Conservation (phyloP, 2,797 vertebrate species). For the Microchirus variegatus region DNA sequence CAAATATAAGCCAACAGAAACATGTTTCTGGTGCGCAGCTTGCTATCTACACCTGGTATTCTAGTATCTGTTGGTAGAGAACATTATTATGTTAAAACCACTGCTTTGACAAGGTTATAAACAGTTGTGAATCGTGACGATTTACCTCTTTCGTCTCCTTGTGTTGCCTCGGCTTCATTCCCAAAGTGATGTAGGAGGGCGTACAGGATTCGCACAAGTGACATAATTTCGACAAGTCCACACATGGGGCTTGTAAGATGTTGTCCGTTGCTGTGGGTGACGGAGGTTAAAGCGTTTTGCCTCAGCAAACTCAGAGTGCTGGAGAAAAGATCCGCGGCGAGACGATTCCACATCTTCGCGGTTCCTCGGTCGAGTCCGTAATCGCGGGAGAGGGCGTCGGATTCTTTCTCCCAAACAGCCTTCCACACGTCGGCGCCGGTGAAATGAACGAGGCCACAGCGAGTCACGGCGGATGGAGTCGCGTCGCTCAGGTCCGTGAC, state of each 20-base stretch:
- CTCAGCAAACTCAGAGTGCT: conserved; percentile 72
- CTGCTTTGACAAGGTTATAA: background rate
- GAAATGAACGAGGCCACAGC: conserved; percentile 81
- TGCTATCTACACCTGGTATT: conserved; percentile 11
- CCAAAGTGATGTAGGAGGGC: conserved; percentile 77
- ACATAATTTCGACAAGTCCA: conserved; percentile 84
- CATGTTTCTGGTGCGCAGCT: conserved; percentile 72
- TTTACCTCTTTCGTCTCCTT: conserved; percentile 45
- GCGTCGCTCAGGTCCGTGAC: conserved; percentile 75
- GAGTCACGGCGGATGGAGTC: conserved; percentile 78
- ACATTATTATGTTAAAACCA: background rate
- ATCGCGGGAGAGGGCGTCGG: conserved; percentile 70
- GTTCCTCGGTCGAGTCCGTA: conserved; percentile 70
- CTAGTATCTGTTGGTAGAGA: conserved; percentile 27
- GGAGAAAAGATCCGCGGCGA: conserved; percentile 83
- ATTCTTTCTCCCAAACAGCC: conserved; percentile 74
- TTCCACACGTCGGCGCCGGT: conserved; percentile 83
- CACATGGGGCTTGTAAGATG: conserved; percentile 25
- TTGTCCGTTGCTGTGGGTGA: conserved; percentile 51
- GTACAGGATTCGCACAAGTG: conserved; percentile 81
- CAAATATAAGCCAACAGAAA: conserved; percentile 87
- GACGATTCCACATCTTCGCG: conserved; percentile 73
- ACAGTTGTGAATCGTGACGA: background rate
- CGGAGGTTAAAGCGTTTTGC: conserved; percentile 60
- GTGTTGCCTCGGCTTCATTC: conserved; percentile 48